Evolutionary conservation across 2,797 vertebrate species (phyloP), one percentile per base, ranked within the genome.

Genomic region (Sphaeramia orbicularis): DNA sequence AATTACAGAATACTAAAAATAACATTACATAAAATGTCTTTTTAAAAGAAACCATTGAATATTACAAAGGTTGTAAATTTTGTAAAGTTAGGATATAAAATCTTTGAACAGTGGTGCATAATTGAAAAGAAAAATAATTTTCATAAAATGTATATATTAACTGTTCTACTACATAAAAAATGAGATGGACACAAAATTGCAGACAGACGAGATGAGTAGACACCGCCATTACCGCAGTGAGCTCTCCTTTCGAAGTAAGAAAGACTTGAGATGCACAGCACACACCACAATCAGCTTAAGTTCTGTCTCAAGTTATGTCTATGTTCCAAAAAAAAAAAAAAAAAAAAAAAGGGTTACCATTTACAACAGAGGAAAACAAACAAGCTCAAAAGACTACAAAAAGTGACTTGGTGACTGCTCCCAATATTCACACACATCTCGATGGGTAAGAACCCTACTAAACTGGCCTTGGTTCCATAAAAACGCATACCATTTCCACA

Each of bases 1-100:
- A 93, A 93, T 94, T 92, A 93, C 90, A 89, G 91, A 93, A 93
- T 94, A 92, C 94, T 94, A 94, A 94, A 94, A 93, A 94, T 94
- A 93, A 94, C 89, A 93, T 91, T 92, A 93, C 93, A 94, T 93
- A 94, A 93, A 93, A 93, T 86, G 89, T 92, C 80, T 90, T 93
- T 92, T 93, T 91, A 92, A 94, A 93, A 92, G 89, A 91, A 93
- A 91, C 91, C 90, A 93, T 90, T 91, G 88, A 93, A 92, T 92
- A 93, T 93, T 94, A 93, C 92, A 94, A 95, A 94, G 92, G 87
- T 89, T 91, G 90, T 89, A 93, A 93, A 93, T 93, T 90, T 93
- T 93, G 90, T 92, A 93, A 93, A 93, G 91, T 92, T 92, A 93
- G 89, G 88, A 93, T 95, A 94, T 93, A 93, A 95, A 94, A 95